Conservation (phyloP, 1,140 invertebrate genomes). For the Lordiphosa stackelbergi region DNA sequence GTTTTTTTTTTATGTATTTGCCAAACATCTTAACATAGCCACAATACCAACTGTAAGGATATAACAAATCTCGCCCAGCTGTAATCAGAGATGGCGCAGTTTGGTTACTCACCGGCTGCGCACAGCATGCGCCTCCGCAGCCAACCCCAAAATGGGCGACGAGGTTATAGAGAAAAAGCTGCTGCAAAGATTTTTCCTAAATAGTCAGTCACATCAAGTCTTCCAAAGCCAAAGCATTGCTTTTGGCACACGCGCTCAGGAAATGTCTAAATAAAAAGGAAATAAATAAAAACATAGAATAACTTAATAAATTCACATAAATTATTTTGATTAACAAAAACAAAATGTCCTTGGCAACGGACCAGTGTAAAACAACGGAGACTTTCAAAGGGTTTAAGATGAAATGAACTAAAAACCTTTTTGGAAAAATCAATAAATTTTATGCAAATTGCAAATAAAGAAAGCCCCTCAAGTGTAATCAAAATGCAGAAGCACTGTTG, state of each 20-base stretch:
- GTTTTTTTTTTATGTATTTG: too few relatives aligned
- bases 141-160: constrained; percentile 16
- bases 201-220: constrained; percentile 66
- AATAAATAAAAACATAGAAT: constrained; percentile 5
- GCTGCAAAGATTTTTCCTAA: constrained; percentile 59
- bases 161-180: constrained; percentile 61
- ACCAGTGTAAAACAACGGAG: too few relatives aligned
- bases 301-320: constrained; percentile 4
- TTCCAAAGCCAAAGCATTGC: constrained; percentile 60
- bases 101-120: constrained; percentile 29
- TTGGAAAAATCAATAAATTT: constrained; percentile 56
- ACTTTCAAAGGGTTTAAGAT: too few relatives aligned
- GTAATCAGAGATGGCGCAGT: constrained; percentile 21
- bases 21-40: too few relatives aligned
- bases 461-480: constrained; percentile 18
- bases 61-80: constrained; percentile 44
- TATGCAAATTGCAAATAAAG: constrained; percentile 9
- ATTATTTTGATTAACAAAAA: neutral
- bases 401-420: neutral
- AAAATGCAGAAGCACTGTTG: constrained; percentile 14
- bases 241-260: constrained; percentile 43
- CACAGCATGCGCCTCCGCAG: constrained; percentile 36
- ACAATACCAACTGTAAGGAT: too few relatives aligned
- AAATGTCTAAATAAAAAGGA: constrained; percentile 25
- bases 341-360: constrained; percentile 21